Evolutionary conservation across 1,140 invertebrate genomes (phyloP).

Genomic region (Lepidotrigona ventralis): DNA sequence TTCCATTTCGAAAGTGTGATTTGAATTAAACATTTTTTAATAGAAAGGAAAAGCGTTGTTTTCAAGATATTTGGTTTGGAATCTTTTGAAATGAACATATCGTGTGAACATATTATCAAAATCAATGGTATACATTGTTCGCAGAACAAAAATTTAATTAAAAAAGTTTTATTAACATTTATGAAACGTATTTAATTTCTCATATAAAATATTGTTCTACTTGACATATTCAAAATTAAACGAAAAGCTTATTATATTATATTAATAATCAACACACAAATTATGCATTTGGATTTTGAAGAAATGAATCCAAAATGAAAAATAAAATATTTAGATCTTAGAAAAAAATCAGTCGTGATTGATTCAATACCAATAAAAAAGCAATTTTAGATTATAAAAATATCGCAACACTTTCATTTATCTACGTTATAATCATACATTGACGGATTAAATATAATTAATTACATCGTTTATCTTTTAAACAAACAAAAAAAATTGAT

Average conservation of each 20-base stretch:
- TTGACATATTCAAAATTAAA: slow-evolving; percentile 22
- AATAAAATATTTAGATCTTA: slow-evolving; percentile 30
- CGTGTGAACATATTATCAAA: too few relatives aligned
- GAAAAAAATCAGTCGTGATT: slow-evolving; percentile 55
- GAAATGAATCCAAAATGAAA: slow-evolving; percentile 24
- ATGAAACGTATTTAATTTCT: slow-evolving; percentile 39
- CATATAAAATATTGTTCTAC: slow-evolving; percentile 48
- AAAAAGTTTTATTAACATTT: slow-evolving; percentile 14
- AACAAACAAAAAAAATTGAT: too few relatives aligned
- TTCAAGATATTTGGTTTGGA: too few relatives aligned
- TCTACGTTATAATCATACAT: too few relatives aligned
- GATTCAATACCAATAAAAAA: slow-evolving; percentile 61
- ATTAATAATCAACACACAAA: not conserved
- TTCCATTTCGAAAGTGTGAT: too few relatives aligned
- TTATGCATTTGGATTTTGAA: slow-evolving; percentile 15
- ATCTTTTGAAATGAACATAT: too few relatives aligned
- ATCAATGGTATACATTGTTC: slow-evolving; percentile 4
- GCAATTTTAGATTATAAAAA: too few relatives aligned
- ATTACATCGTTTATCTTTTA: too few relatives aligned
- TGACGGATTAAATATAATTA: too few relatives aligned
- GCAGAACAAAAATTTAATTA: slow-evolving; percentile 26
- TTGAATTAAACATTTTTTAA: too few relatives aligned
- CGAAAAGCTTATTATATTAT: slow-evolving; percentile 4
- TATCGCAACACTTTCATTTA: too few relatives aligned
- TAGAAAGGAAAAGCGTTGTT: too few relatives aligned